Conservation (phyloP, 2,888 invertebrate species). For the Cataglyphis cursor region DNA sequence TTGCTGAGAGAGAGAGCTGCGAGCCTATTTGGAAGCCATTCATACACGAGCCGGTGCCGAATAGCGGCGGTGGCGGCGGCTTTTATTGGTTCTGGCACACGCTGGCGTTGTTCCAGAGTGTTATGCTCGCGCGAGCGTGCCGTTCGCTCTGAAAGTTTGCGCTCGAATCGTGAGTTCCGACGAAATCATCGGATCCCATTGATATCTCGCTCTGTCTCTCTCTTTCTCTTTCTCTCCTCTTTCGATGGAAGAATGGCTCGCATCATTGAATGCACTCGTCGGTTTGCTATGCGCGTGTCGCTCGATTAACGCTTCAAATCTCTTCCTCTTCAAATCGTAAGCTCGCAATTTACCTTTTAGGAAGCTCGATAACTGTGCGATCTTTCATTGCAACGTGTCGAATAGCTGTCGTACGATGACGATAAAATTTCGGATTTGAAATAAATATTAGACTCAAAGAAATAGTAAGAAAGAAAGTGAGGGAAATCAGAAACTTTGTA, state of each 20-base stretch:
- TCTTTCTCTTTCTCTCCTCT: not conserved
- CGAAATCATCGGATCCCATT: conserved; percentile 47
- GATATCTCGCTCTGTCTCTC: conserved; percentile 11
- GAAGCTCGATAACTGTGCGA: conserved; percentile 17
- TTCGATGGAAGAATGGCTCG: not conserved
- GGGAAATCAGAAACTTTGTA: not conserved
- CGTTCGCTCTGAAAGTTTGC: conserved; percentile 45
- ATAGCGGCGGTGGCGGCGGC: conserved; percentile 29
- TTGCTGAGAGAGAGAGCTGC: conserved; percentile 22
- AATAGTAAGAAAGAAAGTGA: not conserved
- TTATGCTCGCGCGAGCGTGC: conserved; percentile 40
- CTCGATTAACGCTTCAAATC: conserved; percentile 40
- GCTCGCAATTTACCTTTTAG: conserved; percentile 4
- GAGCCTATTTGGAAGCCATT: conserved; percentile 65
- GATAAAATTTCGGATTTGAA: conserved; percentile 33
- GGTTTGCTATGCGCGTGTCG: conserved; percentile 35
- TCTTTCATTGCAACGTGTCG: not conserved
- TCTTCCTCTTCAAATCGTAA: not conserved
- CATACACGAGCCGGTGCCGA: conserved; percentile 47
- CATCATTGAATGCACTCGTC: conserved; percentile 38
- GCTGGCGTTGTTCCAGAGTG: conserved; percentile 58
- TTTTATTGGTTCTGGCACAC: conserved; percentile 70
- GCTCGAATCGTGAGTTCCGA: conserved; percentile 23
- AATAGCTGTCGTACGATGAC: not conserved
- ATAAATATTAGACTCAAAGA: not conserved